Conservation (phyloP, 2,113 vertebrate species). For the Axis porcinus region DNA sequence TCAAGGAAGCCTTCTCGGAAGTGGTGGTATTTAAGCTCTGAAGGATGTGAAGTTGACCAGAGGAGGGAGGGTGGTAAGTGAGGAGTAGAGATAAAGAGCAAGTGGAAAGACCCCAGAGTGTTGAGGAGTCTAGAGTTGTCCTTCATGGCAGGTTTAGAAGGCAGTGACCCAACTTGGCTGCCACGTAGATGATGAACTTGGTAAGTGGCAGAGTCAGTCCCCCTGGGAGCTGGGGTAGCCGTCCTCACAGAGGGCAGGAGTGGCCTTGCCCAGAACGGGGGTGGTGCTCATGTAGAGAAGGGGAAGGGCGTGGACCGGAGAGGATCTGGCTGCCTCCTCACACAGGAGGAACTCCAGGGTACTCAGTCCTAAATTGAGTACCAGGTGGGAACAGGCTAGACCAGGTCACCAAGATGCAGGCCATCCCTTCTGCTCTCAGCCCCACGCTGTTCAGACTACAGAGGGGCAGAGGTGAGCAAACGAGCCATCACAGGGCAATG, state of each 20-base stretch:
- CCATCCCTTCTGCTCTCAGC: background rate
- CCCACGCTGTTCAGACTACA: background rate
- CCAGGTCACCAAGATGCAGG: background rate
- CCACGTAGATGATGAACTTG: accelerated
- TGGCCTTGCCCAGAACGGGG: background rate
- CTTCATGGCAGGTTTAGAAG: background rate
- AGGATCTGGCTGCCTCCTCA: background rate
- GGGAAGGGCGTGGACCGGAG: too few relatives aligned
- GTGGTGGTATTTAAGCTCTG: background rate
- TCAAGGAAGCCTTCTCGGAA: background rate
- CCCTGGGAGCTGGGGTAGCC: background rate
- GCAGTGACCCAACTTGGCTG: background rate
- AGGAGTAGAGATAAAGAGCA: background rate
- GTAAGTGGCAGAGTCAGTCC: background rate
- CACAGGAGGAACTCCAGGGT: background rate
- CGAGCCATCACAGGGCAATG: background rate
- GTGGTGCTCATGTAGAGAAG: background rate
- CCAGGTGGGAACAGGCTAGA: background rate
- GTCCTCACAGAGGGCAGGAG: background rate
- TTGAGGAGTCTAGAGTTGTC: background rate
- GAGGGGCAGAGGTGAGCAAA: background rate
- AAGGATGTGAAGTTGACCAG: background rate
- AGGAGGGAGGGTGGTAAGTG: background rate
- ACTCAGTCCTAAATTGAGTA: background rate
- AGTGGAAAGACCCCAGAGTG: background rate